These are phyloP conservation scores for Bombus fervidus DNA, from an alignment of 1,140 invertebrate genomes.

Conservation along the genomic window DNA sequence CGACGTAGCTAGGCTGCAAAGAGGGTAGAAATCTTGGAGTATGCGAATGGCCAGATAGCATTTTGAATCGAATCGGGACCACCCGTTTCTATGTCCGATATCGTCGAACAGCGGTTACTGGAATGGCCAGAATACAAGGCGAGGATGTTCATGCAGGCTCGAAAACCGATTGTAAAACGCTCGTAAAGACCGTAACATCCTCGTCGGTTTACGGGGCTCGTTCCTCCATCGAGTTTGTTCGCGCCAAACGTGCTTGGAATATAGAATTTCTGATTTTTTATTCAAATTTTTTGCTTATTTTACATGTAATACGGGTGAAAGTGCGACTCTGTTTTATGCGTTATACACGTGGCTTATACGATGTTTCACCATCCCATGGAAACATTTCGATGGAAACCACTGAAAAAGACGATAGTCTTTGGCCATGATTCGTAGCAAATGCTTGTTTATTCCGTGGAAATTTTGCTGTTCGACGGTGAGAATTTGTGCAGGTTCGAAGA, in stretches of 20 bases:
- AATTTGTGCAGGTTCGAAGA: not conserved
- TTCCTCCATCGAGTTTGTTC: not conserved
- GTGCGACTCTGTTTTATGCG: not conserved
- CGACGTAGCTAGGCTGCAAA: not conserved
- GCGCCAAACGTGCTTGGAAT: not conserved
- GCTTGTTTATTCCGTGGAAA: not conserved
- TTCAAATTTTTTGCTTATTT: not conserved
- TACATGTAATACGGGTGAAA: too few species aligned
- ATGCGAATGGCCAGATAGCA: slow-evolving; percentile 52
- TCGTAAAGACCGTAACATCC: slow-evolving; percentile 30
- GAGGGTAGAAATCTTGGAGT: slow-evolving; percentile 57
- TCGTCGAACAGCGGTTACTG: not conserved
- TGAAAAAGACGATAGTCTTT: not conserved
- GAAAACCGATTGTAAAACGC: slow-evolving; percentile 31
- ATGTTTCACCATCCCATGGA: not conserved
- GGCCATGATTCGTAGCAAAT: not conserved
- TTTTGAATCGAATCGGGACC: slow-evolving; percentile 59
- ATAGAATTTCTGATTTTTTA: not conserved
- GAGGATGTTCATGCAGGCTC: slow-evolving; percentile 4
- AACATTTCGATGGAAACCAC: not conserved
- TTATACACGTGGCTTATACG: not conserved
- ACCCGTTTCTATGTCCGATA: slow-evolving; percentile 38
- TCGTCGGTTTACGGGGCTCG: not conserved
- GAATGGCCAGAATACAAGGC: slow-evolving; percentile 9
- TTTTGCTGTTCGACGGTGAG: not conserved